These are phyloP conservation scores for Calameuta filiformis DNA, from an alignment of 2,888 invertebrate species.

Conservation along the genomic window DNA sequence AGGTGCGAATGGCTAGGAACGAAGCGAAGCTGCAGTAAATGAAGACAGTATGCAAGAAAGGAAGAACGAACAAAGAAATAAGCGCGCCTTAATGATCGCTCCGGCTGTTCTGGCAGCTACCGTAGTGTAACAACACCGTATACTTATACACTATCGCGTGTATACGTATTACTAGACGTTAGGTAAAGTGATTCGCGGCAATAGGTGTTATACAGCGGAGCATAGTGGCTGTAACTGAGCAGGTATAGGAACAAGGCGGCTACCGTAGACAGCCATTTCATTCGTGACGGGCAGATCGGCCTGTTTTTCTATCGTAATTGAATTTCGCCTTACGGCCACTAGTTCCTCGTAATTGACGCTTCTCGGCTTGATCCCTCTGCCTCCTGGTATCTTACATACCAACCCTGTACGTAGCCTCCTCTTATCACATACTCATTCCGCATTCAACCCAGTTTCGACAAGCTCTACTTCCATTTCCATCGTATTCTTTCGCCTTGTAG, in stretches of 20 bases:
- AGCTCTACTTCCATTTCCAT: not conserved
- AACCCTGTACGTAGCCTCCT: not conserved
- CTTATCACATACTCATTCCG: not conserved
- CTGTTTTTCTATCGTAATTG: slow-evolving; percentile 52
- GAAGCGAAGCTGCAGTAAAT: not conserved
- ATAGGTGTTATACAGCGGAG: not conserved
- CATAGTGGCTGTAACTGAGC: not conserved
- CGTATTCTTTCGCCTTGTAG: not conserved
- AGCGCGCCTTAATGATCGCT: not conserved
- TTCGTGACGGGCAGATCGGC: slow-evolving; percentile 45
- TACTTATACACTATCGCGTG: not conserved
- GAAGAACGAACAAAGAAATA: not conserved
- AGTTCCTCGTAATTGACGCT: slow-evolving; percentile 9
- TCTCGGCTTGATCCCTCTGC: not conserved
- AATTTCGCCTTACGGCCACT: slow-evolving; percentile 47
- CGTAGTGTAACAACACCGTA: not conserved
- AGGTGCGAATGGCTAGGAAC: not conserved
- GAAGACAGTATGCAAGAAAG: not conserved
- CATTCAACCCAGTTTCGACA: not conserved
- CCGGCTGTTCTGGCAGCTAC: not conserved
- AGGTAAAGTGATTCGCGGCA: not conserved
- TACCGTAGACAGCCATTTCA: slow-evolving; percentile 40
- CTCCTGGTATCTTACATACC: not conserved
- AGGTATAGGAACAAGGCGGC: slow-evolving; percentile 2
- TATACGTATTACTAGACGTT: not conserved